Base-by-base conservation (phyloP, 2,888 invertebrate genomes). In the Xanthorhoe designata region DNA sequence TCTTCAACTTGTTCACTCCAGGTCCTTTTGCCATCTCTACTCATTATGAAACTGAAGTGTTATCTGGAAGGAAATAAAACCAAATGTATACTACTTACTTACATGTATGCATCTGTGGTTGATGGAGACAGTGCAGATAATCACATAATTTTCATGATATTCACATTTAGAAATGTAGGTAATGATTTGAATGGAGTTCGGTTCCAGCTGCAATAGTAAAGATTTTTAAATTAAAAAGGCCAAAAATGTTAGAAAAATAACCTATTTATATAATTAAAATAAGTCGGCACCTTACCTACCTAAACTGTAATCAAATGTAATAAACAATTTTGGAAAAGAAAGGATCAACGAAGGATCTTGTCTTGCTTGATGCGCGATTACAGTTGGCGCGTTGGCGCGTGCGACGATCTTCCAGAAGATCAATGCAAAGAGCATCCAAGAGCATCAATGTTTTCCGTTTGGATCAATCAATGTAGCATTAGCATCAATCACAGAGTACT, bases 1-100 rank as follows among this genome's bases (percentile, higher is more conserved):
- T 76, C 80, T 38, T 81, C 79, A 66, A 76, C 76, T 56, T 80
- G 78, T 13, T 74, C 72, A 60, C 71, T 68, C 81, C 83, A 83
- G 62, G 74, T 74, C 66, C 81, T 78, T 68, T 82, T 81, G 50
- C 73, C 71, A 61, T 80, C 78, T 57, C 71, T 66, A 73, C 76
- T 84, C 83, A 85, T 86, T 70, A 68, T 78, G 60, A 29, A 42
- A 35, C 10, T 51, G 51, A 35, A 29, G 57, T 35, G 18, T 51
- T 60, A 63, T 61, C 68, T 68, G 68, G n/a, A n/a, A n/a, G n/a
- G 67, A 66, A 52, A 49, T 56, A 60, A 52, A 63, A 52, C 18
- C 19, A 63, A 32, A 4, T 52, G 38, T 52, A 49, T 3, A 45
- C 19, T 52, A 49, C 35, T 49, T n/a, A 32, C 45, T 24, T 56